Conservation (phyloP, 1,140 invertebrate species). For the Eriosoma lanigerum region DNA sequence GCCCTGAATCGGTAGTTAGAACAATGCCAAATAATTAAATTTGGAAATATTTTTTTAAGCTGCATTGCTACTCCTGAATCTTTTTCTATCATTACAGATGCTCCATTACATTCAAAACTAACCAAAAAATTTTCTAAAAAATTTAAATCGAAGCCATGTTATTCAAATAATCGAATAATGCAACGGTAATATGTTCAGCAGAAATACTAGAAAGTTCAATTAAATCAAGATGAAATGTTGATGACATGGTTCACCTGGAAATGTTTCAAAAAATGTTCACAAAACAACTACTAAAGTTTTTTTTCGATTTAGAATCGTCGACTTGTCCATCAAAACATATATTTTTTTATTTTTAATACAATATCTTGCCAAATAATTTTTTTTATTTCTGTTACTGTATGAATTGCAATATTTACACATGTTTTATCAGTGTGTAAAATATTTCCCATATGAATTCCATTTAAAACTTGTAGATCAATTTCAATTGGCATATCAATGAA, state of each 20-base stretch:
- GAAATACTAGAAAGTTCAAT: slow-evolving; percentile 7
- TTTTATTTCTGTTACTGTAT: background rate
- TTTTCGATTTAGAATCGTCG: background rate
- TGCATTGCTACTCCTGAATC: background rate
- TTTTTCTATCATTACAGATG: slow-evolving; percentile 14
- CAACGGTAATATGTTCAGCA: background rate
- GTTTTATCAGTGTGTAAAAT: slow-evolving; percentile 12
- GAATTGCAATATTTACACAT: background rate
- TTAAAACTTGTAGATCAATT: slow-evolving; percentile 21
- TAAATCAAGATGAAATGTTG: slow-evolving; percentile 21
- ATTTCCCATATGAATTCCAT: background rate
- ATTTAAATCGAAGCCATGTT: slow-evolving; percentile 9
- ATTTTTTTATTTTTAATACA: background rate
- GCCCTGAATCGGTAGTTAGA: background rate
- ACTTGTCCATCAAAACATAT: background rate
- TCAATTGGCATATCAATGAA: background rate
- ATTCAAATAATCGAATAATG: slow-evolving; percentile 10
- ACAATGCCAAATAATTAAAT: slow-evolving; percentile 19
- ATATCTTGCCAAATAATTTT: slow-evolving; percentile 15
- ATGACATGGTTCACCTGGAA: slow-evolving; percentile 12
- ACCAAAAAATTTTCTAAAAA: slow-evolving; percentile 15
- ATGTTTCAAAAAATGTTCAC: slow-evolving; percentile 2
- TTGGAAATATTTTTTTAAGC: background rate
- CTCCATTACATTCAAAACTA: slow-evolving; percentile 16
- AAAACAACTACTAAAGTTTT: background rate